Evolutionary conservation across 2,888 invertebrate species (phyloP).

Genomic region (Ashinkailepas kermadecensis): DNA sequence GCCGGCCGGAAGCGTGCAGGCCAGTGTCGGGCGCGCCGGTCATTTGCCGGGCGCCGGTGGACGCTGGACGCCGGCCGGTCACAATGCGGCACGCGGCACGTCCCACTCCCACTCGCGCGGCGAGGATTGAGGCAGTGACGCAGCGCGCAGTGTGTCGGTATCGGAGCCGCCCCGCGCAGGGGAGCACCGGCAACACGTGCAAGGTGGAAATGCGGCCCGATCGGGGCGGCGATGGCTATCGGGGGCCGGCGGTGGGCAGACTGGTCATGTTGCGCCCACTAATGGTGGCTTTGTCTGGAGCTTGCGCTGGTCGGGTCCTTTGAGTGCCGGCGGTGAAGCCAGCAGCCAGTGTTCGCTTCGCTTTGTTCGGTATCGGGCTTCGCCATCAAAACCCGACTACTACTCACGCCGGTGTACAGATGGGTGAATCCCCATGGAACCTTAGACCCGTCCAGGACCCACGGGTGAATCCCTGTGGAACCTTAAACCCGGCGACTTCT

Average conservation of each 20-base stretch:
- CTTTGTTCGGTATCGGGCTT: too few relatives aligned
- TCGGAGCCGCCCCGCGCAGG: not conserved
- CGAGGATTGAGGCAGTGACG: not conserved
- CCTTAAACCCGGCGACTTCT: too few relatives aligned
- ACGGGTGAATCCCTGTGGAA: too few relatives aligned
- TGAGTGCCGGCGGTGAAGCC: not conserved
- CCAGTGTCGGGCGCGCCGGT: not conserved
- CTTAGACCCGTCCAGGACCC: too few relatives aligned
- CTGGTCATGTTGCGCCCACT: not conserved
- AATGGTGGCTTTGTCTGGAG: not conserved
- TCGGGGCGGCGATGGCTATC: not conserved
- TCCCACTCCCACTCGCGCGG: not conserved
- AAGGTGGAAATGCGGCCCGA: not conserved
- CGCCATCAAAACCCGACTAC: too few relatives aligned
- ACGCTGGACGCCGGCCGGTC: not conserved
- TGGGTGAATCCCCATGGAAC: too few relatives aligned
- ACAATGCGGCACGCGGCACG: not conserved
- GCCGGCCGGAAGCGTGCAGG: not conserved
- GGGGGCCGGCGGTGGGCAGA: not conserved
- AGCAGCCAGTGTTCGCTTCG: too few relatives aligned
- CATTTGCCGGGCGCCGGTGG: not conserved
- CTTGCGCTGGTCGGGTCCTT: not conserved
- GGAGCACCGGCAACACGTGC: not conserved
- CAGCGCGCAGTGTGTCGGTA: not conserved
- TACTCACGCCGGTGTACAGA: too few relatives aligned